Base-by-base conservation (phyloP, 2,797 vertebrate genomes). In the Myotis pilosus region DNA sequence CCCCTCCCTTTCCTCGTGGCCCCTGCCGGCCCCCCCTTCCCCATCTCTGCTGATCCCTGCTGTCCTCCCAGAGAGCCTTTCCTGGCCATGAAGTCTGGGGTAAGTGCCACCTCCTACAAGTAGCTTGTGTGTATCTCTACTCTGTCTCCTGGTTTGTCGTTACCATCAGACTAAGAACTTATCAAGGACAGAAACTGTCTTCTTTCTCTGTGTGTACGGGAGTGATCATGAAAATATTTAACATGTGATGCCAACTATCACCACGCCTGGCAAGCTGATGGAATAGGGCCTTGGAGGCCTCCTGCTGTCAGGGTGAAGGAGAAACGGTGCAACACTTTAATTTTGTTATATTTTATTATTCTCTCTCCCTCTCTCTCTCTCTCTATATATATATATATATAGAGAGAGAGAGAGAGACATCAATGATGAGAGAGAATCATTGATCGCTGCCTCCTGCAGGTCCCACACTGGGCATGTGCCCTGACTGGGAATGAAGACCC, bases 151-250 rank as follows among this genome's bases (percentile, higher is more conserved):
- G 12, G 12, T 62, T 12, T 72, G 51, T 55, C 64, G 51, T 87
- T 82, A 15, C 9, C 44, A 33, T 23, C 92, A 33, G 23, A 87
- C 16, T 51, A 7, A 68, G 53, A 94, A 72, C 51, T 75, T 53
- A 62, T 55, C 55, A 81, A 72, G 62, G 53, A 85, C 23, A 90
- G 74, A 87, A 72, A 55, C 1, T 33, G 9, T 30, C 23, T 75
- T 33, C 47, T 86, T 84, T 53, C 49, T 83, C 25, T 87, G 68
- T 60, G 49, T 84, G 55, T 41, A 17, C 6, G 55, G 44, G 10
- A 69, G 33, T 62, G 36, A 36, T 51, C 8, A 9, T 85, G 84
- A 28, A 90, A 84, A 76, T 72, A 78, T 36, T 81, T 66, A 75
- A 38, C 20, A 57, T 15, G 5, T 36, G 5, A n/a, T 71, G 13